These are phyloP conservation scores for Camelus bactrianus DNA, from an alignment of 2,113 vertebrate species.

Conservation along the genomic window DNA sequence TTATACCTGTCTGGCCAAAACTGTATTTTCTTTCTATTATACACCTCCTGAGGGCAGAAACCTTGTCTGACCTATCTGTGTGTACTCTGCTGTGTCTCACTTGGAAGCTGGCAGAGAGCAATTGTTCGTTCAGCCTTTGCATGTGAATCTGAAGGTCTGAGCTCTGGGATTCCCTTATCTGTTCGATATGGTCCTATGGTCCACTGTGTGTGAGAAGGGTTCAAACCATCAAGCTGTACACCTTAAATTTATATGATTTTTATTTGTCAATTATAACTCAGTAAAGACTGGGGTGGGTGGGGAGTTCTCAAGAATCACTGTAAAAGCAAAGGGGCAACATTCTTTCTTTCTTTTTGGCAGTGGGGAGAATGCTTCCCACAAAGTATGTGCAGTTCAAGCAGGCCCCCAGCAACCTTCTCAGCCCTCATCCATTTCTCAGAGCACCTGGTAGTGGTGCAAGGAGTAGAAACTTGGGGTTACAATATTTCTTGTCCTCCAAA, in stretches of 20 bases:
- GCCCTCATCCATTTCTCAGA: not conserved
- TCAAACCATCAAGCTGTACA: not conserved
- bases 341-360: not conserved
- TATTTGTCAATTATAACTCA: not conserved
- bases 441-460: not conserved
- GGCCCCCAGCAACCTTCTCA: not conserved
- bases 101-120: not conserved
- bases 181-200: not conserved
- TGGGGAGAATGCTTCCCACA: not conserved
- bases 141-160: not conserved
- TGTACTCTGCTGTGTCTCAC: not conserved
- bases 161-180: not conserved
- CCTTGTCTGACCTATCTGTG: not conserved
- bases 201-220: not conserved
- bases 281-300: not conserved
- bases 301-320: not conserved
- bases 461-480: not conserved
- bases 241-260: not conserved
- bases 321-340: not conserved
- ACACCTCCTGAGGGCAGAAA: not conserved
- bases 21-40: not conserved
- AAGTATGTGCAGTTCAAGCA: not conserved
- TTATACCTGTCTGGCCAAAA: not conserved
- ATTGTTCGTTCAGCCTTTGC: not conserved
- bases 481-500: not conserved